Evolutionary conservation across 1,140 invertebrate genomes (phyloP), one percentile per base, ranked within the genome.

Genomic region (Pseudomyrmex pallidus): DNA sequence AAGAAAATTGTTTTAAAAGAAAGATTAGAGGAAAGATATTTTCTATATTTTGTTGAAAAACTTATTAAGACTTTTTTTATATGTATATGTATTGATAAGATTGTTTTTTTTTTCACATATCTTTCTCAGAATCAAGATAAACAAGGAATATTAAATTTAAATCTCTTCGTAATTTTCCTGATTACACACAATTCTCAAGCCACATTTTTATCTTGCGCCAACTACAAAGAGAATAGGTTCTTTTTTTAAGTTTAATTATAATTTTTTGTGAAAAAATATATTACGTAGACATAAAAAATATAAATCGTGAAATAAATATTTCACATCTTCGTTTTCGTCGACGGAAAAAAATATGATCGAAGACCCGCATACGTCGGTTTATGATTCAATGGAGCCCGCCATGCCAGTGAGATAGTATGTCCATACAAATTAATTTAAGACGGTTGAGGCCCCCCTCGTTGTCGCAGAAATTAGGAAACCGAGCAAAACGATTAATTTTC

Each of bases 401-500:
- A 63, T 17, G 46, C 13, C 66, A 63, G 74, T 62, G 67, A n/a
- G 61, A 68, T 15, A 74, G 35, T 48, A 84, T 77, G 88, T 35
- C 82, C 87, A 90, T 89, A 91, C 91, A 90, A 91, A 90, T 89
- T 88, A 91, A 92, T 92, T 92, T 73, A 87, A 82, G 74, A 86
- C 85, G 68, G 57, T 20, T 3, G 62, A 17, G 50, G 13, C 72
- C 74, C 72, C 74, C 77, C 85, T 89, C 84, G 84, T 88, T 77
- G 84, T 48, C 83, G 82, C 85, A 77, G 66, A 74, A 92, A 90
- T 92, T 91, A 86, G 87, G 88, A 90, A 91, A 91, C 82, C 83
- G 89, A 82, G 85, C 87, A 70, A 92, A 92, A 90, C 90, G 87
- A 91, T 92, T 91, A 91, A 89, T 89, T 90, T 87, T 88, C 89